Percentiles rank a stretch among this genome's conserved stretches.
These are phyloP conservation scores for Nasua narica DNA, from an alignment of 2,797 vertebrate species.

Conservation along the genomic window DNA sequence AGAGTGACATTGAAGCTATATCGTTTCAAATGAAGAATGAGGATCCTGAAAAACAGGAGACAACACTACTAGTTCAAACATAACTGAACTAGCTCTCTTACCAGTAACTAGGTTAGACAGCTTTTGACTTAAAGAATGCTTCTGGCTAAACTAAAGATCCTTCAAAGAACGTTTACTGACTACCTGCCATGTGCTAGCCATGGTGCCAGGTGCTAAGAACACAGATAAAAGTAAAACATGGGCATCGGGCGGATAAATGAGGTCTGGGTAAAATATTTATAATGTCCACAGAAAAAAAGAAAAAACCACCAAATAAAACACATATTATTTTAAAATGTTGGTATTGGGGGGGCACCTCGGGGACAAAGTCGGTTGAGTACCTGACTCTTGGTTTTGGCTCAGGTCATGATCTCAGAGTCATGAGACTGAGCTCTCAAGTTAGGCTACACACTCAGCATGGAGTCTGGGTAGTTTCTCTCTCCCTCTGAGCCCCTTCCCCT, in stretches of 20 bases:
- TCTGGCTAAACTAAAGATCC: not conserved
- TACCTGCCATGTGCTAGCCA: not conserved
- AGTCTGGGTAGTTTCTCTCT: not conserved
- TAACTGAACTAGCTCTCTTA: not conserved
- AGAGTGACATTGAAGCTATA: slow-evolving; percentile 98
- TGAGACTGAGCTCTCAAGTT: not conserved
- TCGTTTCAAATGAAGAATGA: slow-evolving; percentile 98
- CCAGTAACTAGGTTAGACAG: not conserved
- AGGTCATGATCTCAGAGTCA: not conserved
- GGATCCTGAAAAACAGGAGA: slow-evolving; percentile 86
- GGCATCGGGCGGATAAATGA: not conserved
- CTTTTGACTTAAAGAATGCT: slow-evolving; percentile 22
- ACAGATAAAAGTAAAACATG: slow-evolving; percentile 37
- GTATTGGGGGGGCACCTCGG: not conserved
- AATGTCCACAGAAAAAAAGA: not conserved
- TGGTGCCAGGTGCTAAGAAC: not conserved
- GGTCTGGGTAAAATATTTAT: not conserved
- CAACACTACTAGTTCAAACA: not conserved
- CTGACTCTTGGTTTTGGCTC: not conserved
- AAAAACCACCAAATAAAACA: not conserved
- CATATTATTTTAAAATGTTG: slow-evolving; percentile 13
- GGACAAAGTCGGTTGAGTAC: not conserved
- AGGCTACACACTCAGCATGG: not conserved
- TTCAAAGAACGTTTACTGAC: slow-evolving; percentile 38
- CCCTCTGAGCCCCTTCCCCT: not conserved